Percentiles rank a stretch among this genome's conserved stretches.
phyloP scores from a whole-genome alignment of 2,797 vertebrate genomes.

The Coreius guichenoti region DNA sequence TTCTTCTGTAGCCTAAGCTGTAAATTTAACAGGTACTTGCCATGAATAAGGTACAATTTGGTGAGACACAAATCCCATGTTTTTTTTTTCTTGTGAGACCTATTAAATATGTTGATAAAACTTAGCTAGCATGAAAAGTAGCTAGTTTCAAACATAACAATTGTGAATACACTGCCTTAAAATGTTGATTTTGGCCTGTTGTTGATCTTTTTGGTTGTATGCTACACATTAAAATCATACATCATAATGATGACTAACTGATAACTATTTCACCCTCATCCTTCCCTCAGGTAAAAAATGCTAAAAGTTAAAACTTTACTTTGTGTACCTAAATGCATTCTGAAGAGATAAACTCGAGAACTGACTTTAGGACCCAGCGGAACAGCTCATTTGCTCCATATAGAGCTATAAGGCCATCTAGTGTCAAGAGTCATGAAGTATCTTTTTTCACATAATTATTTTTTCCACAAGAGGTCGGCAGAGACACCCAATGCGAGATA shows the following conservation, averaged over 20 bases:
- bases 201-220: not conserved
- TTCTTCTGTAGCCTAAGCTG: conserved; percentile 5
- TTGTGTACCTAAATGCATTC: no score
- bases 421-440: no score
- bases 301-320: no score
- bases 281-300: no score
- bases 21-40: not conserved
- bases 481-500: no score
- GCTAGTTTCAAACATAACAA: not conserved
- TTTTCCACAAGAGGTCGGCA: no score
- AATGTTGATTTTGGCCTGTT: not conserved
- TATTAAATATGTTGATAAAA: not conserved
- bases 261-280: not conserved
- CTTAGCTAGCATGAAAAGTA: not conserved
- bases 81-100: not conserved
- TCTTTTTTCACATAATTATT: no score
- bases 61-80: not conserved
- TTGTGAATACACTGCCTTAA: no score
- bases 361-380: no score
- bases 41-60: not conserved
- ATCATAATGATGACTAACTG: not conserved
- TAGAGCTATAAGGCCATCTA: no score
- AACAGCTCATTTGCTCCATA: no score
- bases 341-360: no score
- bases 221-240: not conserved